Evolutionary conservation across 2,888 invertebrate genomes (phyloP), one percentile per base, ranked within the genome.

Genomic region (Scaptodrosophila latifasciaeformis): DNA sequence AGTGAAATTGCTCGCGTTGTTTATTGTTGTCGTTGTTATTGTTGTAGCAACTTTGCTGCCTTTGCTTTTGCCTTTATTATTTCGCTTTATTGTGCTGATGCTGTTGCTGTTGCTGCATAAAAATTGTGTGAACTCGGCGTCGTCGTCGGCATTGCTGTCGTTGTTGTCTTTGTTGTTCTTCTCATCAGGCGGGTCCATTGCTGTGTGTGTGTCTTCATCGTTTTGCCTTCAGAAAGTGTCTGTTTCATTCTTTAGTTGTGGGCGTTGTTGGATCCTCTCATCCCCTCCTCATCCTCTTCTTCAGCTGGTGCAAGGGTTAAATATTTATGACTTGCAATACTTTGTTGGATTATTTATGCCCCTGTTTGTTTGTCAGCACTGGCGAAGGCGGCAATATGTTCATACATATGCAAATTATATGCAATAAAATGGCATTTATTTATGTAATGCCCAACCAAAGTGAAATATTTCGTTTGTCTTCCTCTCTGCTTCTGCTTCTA

Each of bases 311-410:
- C 50, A 45, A 51, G 62, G 56, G 68, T 62, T 53, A 57, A 60
- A 71, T 75, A 72, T 72, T 72, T 72, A 72, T 75, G 75, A 61
- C 68, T 62, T 48, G 75, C 75, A 65, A 70, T 75, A 78, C 75
- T 79, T 79, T 76, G 67, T 76, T 52, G 65, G 79, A 72, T 76
- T 79, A 79, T 75, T 79, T 76, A 75, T 79, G 74, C 61, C 65
- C 45, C 48, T 61, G 71, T 68, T 71, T 70, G 68, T 61, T 70
- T 71, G 62, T 19, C 53, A 60, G 50, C 37, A 50, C 29, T 39
- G 21, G 17, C 37, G 40, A 45, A 42, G 42, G 52, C 53, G 64
- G 58, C 61, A 58, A 61, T 58, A 61, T 59, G 55, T 48, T 45
- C 19, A 31, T 49, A 49, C 65, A 55, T 53, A 76, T 76, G 74